Evolutionary conservation across 2,113 vertebrate genomes (phyloP), one percentile per base, ranked within the genome.

Genomic region (Prunella fulvescens): DNA sequence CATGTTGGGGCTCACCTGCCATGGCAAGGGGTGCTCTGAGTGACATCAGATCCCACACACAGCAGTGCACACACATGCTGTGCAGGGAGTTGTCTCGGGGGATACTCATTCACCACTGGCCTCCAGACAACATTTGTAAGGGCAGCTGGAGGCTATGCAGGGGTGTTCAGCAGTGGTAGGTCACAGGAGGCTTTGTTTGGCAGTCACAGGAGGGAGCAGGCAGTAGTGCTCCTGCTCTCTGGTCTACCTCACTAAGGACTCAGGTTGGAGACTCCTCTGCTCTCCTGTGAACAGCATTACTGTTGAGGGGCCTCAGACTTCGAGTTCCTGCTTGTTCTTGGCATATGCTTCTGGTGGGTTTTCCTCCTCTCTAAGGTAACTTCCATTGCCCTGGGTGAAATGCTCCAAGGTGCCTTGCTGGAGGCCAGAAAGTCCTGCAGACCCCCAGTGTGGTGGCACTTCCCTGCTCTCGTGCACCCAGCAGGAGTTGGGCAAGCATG

Each of bases 41-140:
- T 8, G 28, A 23, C 29, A 33, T 29, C 18, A 54, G 45, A 58
- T 6, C 14, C 23, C 10, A 8, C 1, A 12, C 1, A 0, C 1
- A 1, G 14, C 5, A 51, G 29, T 6, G 19, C 26, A 15, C 11
- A 14, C 5, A 11, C 2, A 0, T 10, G 14, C 19, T 1, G 0
- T 5, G 17, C 19, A 31, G 39, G 9, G 31, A 61, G 17, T 24
- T 71, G 25, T 9, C 47, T 24, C 37, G 9, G 37, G 37, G n/a
- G 13, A 11, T 51, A 48, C 11, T 53, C 7, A 0, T 35, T 58
- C 44, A 20, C n/a, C 62, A 3, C 9, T 54, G n/a, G 12, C 18
- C 31, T 71, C 15, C 45, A 40, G 10, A 18, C 1, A 1, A 6
- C 10, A 3, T 24, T 66, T 42, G 9, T 56, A 44, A 39, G 37